Evolutionary conservation across 2,113 vertebrate genomes (phyloP).

Genomic region (Varanus komodoensis): DNA sequence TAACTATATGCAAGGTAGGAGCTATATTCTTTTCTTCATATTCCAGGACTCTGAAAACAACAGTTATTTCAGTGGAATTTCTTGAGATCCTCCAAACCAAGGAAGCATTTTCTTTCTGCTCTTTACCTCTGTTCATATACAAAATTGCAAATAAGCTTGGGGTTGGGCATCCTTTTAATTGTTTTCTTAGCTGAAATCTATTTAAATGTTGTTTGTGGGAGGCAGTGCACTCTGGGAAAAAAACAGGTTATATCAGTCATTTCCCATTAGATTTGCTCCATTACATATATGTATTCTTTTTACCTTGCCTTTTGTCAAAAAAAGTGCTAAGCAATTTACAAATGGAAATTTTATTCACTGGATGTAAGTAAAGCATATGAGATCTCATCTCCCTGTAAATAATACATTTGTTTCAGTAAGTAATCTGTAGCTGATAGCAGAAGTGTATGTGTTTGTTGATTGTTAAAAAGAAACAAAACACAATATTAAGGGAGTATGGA

Average conservation of each 20-base stretch:
- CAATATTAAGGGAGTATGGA: too few relatives aligned
- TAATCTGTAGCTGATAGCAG: not conserved
- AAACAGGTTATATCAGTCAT: conserved; percentile 31
- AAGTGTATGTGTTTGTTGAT: not conserved
- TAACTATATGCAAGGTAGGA: not conserved
- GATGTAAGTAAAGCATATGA: not conserved
- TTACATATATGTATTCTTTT: not conserved
- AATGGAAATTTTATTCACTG: conserved; percentile 37
- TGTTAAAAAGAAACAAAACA: not conserved
- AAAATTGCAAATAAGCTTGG: not conserved
- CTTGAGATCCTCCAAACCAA: not conserved
- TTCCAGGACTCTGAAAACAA: not conserved
- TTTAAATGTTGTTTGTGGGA: conserved; percentile 26
- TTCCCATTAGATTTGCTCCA: conserved; percentile 42
- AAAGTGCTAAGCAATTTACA: not conserved
- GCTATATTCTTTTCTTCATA: not conserved
- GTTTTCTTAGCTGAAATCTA: conserved; percentile 20
- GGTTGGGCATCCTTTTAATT: not conserved
- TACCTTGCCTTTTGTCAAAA: not conserved
- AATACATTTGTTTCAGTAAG: not conserved
- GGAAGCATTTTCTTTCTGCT: not conserved
- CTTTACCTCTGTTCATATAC: not conserved
- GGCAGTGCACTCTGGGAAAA: conserved; percentile 9
- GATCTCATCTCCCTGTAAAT: conserved; percentile 11
- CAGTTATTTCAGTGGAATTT: not conserved